phyloP scores from a whole-genome alignment of 2,113 vertebrate genomes.

The Pheucticus melanocephalus region DNA sequence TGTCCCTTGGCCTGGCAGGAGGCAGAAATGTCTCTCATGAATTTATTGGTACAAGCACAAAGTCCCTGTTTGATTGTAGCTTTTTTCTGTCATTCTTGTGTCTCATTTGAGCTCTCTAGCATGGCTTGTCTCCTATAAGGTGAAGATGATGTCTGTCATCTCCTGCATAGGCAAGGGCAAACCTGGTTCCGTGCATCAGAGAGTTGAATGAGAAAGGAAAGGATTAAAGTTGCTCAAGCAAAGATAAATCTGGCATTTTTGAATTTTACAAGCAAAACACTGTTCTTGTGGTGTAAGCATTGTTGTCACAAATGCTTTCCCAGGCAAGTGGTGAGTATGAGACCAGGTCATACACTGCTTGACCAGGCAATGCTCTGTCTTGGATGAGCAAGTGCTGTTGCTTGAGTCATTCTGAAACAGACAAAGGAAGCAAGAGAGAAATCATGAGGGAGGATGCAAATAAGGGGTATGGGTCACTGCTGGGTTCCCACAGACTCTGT shows the following conservation, averaged over 20 bases:
- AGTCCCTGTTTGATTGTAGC: neutral
- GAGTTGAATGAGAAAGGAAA: neutral
- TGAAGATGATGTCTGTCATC: neutral
- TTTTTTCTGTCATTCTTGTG: neutral
- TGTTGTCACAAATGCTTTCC: neutral
- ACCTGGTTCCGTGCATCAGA: neutral
- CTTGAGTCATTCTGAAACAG: conserved; percentile 42
- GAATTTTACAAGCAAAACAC: neutral
- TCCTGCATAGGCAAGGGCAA: neutral
- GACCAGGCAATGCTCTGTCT: neutral
- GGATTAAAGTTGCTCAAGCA: neutral
- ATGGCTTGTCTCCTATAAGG: neutral
- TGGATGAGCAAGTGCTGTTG: neutral
- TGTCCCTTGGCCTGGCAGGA: neutral
- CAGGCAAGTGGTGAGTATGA: neutral
- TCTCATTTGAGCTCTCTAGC: neutral
- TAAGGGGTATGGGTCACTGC: neutral
- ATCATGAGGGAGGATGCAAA: conserved; percentile 8
- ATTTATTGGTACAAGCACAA: neutral
- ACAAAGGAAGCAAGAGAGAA: conserved; percentile 8
- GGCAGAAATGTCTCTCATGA: neutral
- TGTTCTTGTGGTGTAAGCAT: neutral
- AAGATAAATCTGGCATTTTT: neutral
- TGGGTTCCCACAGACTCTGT: neutral
- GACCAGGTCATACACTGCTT: neutral